These are phyloP conservation scores for Nixonia krombeini DNA, from an alignment of 1,140 invertebrate genomes.

Conservation along the genomic window DNA sequence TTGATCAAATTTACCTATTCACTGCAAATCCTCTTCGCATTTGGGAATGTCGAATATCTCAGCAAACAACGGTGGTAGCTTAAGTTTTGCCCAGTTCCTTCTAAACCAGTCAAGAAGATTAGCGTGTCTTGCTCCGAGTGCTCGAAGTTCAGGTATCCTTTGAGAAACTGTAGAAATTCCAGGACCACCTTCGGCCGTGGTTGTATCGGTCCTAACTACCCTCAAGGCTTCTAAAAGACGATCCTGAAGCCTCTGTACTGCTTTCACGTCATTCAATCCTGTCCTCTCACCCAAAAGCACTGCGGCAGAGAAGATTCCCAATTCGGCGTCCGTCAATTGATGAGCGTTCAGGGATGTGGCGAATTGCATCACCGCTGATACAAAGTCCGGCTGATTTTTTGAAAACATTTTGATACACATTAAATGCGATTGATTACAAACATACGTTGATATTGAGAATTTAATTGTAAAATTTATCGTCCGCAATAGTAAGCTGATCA, in stretches of 20 bases:
- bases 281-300: constrained; percentile 86
- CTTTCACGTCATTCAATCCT: constrained; percentile 86
- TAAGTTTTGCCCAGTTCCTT: constrained; percentile 87
- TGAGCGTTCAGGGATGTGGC: constrained; percentile 83
- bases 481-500: no score
- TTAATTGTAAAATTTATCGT: no score
- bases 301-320: constrained; percentile 90
- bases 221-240: constrained; percentile 89
- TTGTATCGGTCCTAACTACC: constrained; percentile 55
- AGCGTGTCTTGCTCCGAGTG: constrained; percentile 87
- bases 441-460: no score
- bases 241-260: constrained; percentile 87
- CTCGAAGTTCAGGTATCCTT: constrained; percentile 83
- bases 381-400: constrained; percentile 78
- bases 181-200: constrained; percentile 61
- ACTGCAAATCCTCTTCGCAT: constrained; percentile 83
- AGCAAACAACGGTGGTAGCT: constrained; percentile 92
- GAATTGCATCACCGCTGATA: constrained; percentile 83
- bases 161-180: constrained; percentile 60
- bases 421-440: no score
- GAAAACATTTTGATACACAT: no score
- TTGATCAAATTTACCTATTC: constrained; percentile 62
- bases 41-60: constrained; percentile 99
- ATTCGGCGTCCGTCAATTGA: constrained; percentile 88
- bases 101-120: constrained; percentile 93